phyloP scores from a whole-genome alignment of 2,797 vertebrate genomes.

The Myotis findleyi region DNA sequence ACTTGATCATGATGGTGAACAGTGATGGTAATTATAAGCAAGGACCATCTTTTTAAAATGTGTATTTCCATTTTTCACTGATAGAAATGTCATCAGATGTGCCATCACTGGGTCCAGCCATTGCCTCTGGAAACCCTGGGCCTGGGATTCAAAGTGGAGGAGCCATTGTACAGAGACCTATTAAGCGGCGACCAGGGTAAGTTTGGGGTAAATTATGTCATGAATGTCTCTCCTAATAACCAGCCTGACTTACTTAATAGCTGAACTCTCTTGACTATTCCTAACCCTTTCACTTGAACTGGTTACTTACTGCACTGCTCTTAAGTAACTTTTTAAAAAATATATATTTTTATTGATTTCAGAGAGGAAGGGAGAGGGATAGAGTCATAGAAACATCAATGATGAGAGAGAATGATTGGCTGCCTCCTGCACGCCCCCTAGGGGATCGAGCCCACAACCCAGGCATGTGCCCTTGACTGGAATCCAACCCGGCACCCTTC shows the following conservation, averaged over 20 bases:
- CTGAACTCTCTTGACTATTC: not conserved
- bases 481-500: no score
- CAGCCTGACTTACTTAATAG: not conserved
- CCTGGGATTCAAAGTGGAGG: slow-evolving; percentile 84
- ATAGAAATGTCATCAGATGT: slow-evolving; percentile 93
- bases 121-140: slow-evolving; percentile 88
- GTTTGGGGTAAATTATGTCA: slow-evolving; percentile 56
- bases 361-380: no score
- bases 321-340: not conserved
- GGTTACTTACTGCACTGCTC: not conserved
- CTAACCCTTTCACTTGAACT: not conserved
- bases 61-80: not conserved
- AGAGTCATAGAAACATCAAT: no score
- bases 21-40: not conserved
- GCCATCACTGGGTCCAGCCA: slow-evolving; percentile 90
- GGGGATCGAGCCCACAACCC: no score
- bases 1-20: not conserved
- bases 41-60: not conserved
- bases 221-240: not conserved
- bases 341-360: no score
- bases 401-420: no score
- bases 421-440: no score
- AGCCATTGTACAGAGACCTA: slow-evolving; percentile 90
- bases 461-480: no score
- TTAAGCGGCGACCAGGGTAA: slow-evolving; percentile 93